phyloP scores from a whole-genome alignment of 1,140 invertebrate species.

The Pogonomyrmex barbatus region DNA sequence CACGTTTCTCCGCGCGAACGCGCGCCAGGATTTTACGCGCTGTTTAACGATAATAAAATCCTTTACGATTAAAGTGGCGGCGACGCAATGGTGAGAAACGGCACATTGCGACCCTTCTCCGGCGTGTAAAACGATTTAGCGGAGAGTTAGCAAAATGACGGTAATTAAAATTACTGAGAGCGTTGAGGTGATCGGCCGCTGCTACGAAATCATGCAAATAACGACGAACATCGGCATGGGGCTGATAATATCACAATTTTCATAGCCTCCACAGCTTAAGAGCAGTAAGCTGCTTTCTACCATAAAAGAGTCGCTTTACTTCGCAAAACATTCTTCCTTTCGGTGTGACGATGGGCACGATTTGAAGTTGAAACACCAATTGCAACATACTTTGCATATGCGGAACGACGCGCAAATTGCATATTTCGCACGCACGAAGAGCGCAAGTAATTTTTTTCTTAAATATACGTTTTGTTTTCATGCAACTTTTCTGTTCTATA shows the following conservation, averaged over 20 bases:
- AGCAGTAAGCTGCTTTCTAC: not conserved
- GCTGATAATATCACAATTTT: not conserved
- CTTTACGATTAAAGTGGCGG: conserved; percentile 37
- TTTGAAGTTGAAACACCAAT: conserved; percentile 18
- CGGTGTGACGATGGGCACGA: not conserved
- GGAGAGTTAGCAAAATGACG: conserved; percentile 17
- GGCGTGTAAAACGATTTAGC: conserved; percentile 13
- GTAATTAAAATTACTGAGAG: conserved; percentile 30
- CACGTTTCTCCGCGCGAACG: not conserved
- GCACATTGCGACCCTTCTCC: not conserved
- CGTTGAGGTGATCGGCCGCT: conserved; percentile 18
- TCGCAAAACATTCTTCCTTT: not conserved
- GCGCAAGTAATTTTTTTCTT: not conserved
- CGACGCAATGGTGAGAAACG: not conserved
- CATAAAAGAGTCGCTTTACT: not conserved
- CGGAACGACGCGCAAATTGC: not conserved
- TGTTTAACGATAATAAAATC: conserved; percentile 41
- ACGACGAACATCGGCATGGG: not conserved
- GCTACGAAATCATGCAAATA: conserved; percentile 35
- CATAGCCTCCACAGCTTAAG: not conserved
- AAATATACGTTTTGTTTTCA: not conserved
- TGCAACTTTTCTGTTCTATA: too few relatives aligned
- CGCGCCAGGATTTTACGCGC: conserved; percentile 13
- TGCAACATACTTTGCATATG: not conserved
- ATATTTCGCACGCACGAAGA: not conserved